Conservation (phyloP, 1,140 invertebrate species). For the Hesperophylax magnus region DNA sequence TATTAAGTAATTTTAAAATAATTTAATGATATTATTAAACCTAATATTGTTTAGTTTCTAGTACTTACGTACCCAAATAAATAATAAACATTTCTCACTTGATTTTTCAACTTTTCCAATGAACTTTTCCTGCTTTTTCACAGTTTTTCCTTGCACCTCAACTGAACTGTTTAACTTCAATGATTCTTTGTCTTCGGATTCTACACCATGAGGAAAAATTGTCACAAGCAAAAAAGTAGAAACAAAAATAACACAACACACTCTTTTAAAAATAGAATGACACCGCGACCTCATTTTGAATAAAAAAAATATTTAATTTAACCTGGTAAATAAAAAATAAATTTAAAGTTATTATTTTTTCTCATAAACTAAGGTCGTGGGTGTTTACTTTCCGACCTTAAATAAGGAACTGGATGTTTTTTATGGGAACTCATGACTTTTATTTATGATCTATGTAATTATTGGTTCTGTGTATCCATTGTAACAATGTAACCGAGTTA, state of each 20-base stretch:
- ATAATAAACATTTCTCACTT: neutral
- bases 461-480: too few relatives aligned
- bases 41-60: too few relatives aligned
- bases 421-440: neutral
- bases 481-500: neutral
- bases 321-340: neutral
- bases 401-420: slow-evolving; percentile 3
- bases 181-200: neutral
- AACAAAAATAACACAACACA: neutral
- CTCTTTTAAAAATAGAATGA: neutral
- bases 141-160: neutral
- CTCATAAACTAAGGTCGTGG: neutral
- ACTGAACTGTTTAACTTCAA: neutral
- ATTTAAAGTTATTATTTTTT: neutral
- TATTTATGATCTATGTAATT: slow-evolving; percentile 31
- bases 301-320: neutral
- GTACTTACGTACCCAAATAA: neutral
- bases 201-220: neutral
- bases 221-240: neutral
- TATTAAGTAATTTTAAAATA: too few relatives aligned
- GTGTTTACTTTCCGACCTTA: slow-evolving; percentile 11
- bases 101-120: slow-evolving; percentile 10
- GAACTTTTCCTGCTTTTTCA: neutral
- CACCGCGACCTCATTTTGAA: neutral
- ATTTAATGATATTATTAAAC: too few relatives aligned